Base-by-base conservation (phyloP, 2,888 invertebrate genomes). In the Frankliniella intonsa region DNA sequence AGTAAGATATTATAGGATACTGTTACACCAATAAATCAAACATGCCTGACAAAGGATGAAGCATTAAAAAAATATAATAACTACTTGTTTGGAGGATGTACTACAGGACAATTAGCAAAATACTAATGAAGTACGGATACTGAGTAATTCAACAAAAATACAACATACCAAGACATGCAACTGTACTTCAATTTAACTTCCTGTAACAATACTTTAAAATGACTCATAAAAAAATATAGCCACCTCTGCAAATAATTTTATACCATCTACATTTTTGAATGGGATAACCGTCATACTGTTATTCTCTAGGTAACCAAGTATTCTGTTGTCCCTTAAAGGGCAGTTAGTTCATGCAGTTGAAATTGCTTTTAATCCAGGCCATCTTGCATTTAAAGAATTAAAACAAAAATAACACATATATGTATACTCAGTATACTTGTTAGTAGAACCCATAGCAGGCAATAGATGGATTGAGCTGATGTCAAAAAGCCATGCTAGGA, bases 41-140 rank as follows among this genome's bases (percentile, higher is more conserved):
- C 82, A 84, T 82, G 83, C 83, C 83, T 80, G 83, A 82, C 81
- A 81, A 81, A 82, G 79, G 81, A 82, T 82, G 80, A 80, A 80
- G 80, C n/a, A 5, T 38, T n/a, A n/a, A 38, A 38, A 38, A 5
- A 38, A 38, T 3, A 38, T 38, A 38, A 38, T 5, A 38, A 38
- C 38, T 38, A 38, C 38, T 38, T 5, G 5, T 38, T 38, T 38
- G 5, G 5, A 38, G 38, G 38, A 38, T 5, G 2, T 38, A 38
- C 38, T 38, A 38, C 2, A 5, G 38, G 38, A 38, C 38, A 38
- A 38, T 38, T 5, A 38, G 38, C 38, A 38, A 38, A 3, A 38
- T 38, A 38, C 38, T 38, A 38, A 38, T 38, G 38, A 38, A 38
- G 38, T 3, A 38, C 38, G 5, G 38, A 38, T 38, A 38, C 38